Percentiles rank a stretch among this genome's conserved stretches.
These are phyloP conservation scores for Frankliniella intonsa DNA, from an alignment of 2,888 invertebrate species.

Conservation along the genomic window DNA sequence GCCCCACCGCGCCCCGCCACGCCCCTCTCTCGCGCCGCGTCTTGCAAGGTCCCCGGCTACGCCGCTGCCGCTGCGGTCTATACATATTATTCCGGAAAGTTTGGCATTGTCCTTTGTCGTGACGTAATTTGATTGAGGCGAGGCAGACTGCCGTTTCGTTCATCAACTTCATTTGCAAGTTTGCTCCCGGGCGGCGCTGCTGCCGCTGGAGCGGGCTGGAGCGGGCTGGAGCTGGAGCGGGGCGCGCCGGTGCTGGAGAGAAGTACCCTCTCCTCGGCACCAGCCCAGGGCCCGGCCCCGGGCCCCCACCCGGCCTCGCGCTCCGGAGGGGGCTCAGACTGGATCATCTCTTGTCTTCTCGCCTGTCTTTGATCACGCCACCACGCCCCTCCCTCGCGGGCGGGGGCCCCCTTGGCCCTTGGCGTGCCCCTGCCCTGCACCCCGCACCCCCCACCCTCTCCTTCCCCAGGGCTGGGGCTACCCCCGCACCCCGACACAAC, in stretches of 20 bases:
- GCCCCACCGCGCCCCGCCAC: no score
- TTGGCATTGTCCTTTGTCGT: conserved; percentile 19
- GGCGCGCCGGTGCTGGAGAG: background rate
- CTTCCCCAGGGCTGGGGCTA: background rate
- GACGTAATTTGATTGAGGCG: conserved; percentile 24
- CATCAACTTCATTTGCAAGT: conserved; percentile 26
- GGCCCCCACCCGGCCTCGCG: background rate
- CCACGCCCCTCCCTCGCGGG: background rate
- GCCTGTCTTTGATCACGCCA: background rate
- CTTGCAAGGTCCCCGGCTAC: background rate
- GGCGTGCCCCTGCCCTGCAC: no score
- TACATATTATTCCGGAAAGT: conserved; percentile 25
- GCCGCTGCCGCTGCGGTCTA: background rate
- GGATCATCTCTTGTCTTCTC: background rate
- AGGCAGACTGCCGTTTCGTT: conserved; percentile 19
- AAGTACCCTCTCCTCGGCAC: background rate
- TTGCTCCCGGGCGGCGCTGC: conserved; percentile 8
- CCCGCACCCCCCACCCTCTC: background rate
- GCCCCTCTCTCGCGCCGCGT: no score
- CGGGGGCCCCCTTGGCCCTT: background rate
- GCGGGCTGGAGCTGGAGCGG: background rate
- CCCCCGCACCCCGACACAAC: background rate
- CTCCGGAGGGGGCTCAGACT: background rate
- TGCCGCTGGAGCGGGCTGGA: background rate
- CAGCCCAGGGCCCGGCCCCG: background rate